A percentile compares a stretch with the other conserved stretches of the same genome.
phyloP scores from a whole-genome alignment of 2,797 vertebrate genomes.

The Borostomias antarcticus region DNA sequence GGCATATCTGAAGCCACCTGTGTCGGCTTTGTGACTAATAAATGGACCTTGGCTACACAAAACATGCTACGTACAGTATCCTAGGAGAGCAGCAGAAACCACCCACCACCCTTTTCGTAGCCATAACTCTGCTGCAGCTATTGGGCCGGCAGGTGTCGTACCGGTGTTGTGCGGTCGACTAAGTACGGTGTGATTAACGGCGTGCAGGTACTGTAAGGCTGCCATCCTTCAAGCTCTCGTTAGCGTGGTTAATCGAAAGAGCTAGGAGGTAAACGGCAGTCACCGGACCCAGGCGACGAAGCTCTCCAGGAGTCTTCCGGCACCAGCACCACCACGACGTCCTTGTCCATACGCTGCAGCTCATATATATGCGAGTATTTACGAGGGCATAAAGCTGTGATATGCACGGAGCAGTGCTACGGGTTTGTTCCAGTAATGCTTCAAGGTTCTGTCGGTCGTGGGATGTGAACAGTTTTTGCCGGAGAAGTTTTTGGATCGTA shows the following conservation, averaged over 20 bases:
- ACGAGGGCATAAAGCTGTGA: constrained; percentile 5
- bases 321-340: background rate
- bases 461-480: constrained; percentile 17
- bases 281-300: constrained; percentile 18
- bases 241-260: constrained; percentile 18
- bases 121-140: constrained; percentile 1
- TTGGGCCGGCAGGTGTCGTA: constrained; percentile 16
- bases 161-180: background rate
- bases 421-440: constrained; percentile 18
- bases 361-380: constrained; percentile 5
- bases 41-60: no score
- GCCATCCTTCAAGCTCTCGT: constrained; percentile 47
- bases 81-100: background rate
- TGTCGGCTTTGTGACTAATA: background rate
- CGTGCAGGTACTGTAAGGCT: constrained; percentile 30
- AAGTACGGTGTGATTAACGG: constrained; percentile 42
- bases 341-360: background rate
- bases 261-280: constrained; percentile 5
- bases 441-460: constrained; percentile 30
- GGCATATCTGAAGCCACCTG: background rate
- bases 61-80: background rate
- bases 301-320: constrained; percentile 3
- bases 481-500: constrained; percentile 16
- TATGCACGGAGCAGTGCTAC: constrained; percentile 5
- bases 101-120: background rate